Base-by-base conservation (phyloP, 2,113 vertebrate species). In the Theristicus caerulescens region DNA sequence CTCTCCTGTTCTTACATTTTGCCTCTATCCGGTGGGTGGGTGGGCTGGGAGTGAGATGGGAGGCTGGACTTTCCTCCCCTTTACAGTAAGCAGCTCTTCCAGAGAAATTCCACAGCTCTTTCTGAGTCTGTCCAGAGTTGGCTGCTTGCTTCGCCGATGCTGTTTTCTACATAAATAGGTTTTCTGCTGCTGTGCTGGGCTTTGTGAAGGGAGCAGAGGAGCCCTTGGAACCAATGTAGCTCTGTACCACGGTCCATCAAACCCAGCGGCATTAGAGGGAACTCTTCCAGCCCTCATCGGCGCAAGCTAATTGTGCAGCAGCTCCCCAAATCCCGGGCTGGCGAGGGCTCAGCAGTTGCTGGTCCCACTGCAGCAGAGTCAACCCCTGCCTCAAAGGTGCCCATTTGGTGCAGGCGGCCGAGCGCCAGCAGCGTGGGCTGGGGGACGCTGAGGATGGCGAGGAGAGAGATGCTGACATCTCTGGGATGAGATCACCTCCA, bases 101-200 rank as follows among this genome's bases (percentile, higher is more conserved):
- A 74, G 67, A 95, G 80, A 91, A 93, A 96, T 91, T 94, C 93
- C 73, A 31, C 67, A 90, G 67, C 90, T 93, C 64, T 90, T 91
- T 87, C 67, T 71, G 66, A 86, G 70, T 80, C 74, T 44, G 25
- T 61, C 67, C 51, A n/a, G 62, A 80, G 94, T 67, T 80, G 88
- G 51, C 64, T 86, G 67, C 81, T 90, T 90, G 16, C 38, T 67
- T 70, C 88, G 52, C 88, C 1, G 6, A 42, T 69, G 38, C 49
- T 66, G 1, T 92, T 88, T 84, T 18, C 77, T 86, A 72, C 77
- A 46, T 32, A 71, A 67, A 55, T 40, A 58, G 31, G 58, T 74
- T 44, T 71, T 26, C 77, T 54, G 29, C 58, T 72, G 58, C 46
- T 91, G 47, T 46, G 36, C 24, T 76, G 55, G 51, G 47, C 64